Evolutionary conservation across 2,113 vertebrate species (phyloP).

Genomic region (Crocuta crocuta): DNA sequence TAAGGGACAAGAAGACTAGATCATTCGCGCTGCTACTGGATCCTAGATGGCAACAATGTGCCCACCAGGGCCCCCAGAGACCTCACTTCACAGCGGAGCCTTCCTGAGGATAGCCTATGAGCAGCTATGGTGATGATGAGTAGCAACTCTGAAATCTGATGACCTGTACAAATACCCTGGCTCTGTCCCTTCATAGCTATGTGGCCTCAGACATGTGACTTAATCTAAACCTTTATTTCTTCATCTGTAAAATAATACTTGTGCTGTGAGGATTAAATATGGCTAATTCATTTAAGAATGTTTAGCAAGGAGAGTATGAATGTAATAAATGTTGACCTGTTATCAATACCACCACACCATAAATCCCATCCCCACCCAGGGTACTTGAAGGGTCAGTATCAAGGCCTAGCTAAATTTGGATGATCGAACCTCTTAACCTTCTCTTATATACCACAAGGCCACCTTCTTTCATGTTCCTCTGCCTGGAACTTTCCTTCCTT

Average conservation of each 20-base stretch:
- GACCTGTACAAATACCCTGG: not conserved
- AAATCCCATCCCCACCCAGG: not conserved
- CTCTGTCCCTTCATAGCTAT: not conserved
- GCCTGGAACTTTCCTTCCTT: not conserved
- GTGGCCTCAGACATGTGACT: not conserved
- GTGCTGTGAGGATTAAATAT: not conserved
- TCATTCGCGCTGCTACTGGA: not conserved
- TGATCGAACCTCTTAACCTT: not conserved
- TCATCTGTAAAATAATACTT: conserved; percentile 15
- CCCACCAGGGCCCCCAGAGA: not conserved
- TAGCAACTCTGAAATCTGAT: not conserved
- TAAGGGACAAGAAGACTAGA: not conserved
- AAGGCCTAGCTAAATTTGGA: not conserved
- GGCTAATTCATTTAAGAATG: not conserved
- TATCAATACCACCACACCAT: not conserved
- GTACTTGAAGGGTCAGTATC: not conserved
- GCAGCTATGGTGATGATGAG: not conserved
- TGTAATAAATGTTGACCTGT: not conserved
- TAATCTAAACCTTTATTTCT: not conserved
- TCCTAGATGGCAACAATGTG: not conserved
- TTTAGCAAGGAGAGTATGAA: not conserved
- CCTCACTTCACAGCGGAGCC: not conserved
- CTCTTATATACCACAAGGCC: not conserved
- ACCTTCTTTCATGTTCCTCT: not conserved
- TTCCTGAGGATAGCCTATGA: not conserved